Base-by-base conservation (phyloP, 2,113 vertebrate species). In the Columba janthina region DNA sequence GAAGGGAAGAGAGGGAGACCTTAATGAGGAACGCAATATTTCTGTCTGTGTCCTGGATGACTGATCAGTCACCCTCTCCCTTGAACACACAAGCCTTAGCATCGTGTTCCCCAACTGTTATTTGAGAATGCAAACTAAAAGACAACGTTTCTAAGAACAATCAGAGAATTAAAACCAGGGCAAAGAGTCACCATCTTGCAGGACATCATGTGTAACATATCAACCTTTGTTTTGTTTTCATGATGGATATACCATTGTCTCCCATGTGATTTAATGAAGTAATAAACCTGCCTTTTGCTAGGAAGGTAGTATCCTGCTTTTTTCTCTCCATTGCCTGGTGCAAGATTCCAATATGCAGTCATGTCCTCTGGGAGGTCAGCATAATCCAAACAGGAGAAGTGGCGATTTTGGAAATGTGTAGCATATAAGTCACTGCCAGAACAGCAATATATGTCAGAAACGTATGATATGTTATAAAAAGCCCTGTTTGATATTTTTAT, bases 301-400 rank as follows among this genome's bases (percentile, higher is more conserved):
- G 40, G 79, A 93, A 48, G 73, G 53, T 62, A 40, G 54, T 85
- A 44, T 57, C 53, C 71, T 26, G 11, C 56, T 53, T 75, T 91
- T 87, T 91, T 85, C 83, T 88, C 17, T 7, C 60, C 1, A 2
- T 85, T 85, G 67, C 86, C 66, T 83, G 74, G 24, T 70, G 56
- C 75, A 81, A 83, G 76, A 90, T 84, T 93, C 84, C 60, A 77
- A 78, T 75, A 83, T 86, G 71, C 81, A 89, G 62, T 51, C 81
- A 76, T 19, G 6, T 95, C 87, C 89, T 82, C 75, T 78, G 77
- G 81, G 89, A 91, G 31, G 11, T 58, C 82, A 91, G 42, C 44
- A 79, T 82, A 89, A 95, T 85, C 81, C 91, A 73, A 90, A 54
- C 25, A 76, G 62, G 40, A 89, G 87, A 76, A 91, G 62, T 0